Percentiles rank a stretch among this genome's conserved stretches.
phyloP scores from a whole-genome alignment of 2,888 invertebrate species.

The Ctena decussata region DNA sequence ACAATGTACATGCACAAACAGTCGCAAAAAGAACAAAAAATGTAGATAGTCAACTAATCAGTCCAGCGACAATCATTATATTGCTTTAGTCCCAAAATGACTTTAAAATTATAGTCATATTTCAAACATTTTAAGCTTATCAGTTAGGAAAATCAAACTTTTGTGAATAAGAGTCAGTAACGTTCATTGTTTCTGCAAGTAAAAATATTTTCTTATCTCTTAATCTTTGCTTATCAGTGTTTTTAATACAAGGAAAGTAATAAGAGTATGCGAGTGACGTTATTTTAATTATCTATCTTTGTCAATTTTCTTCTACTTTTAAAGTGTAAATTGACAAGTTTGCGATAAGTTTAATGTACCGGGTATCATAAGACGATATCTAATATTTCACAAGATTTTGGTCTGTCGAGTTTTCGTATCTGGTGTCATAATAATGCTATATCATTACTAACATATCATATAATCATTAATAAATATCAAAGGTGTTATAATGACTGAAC shows the following conservation, averaged over 20 bases:
- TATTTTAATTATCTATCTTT: constrained; percentile 9
- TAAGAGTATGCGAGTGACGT: background rate
- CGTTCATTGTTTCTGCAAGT: background rate
- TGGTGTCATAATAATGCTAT: background rate
- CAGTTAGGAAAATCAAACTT: background rate
- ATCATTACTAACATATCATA: background rate
- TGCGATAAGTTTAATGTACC: background rate
- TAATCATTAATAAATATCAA: no score
- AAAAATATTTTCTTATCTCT: constrained; percentile 1
- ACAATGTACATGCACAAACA: no score
- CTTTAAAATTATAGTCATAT: background rate
- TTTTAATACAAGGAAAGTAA: background rate
- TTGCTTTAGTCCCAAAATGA: background rate
- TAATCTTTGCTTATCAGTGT: background rate
- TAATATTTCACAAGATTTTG: constrained; percentile 6
- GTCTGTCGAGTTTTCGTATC: background rate
- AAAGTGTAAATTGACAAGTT: constrained; percentile 8
- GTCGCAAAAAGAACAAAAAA: no score
- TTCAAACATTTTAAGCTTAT: background rate
- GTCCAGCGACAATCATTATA: background rate
- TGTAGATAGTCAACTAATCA: no score
- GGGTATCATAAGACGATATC: background rate
- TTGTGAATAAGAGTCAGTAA: constrained; percentile 1
- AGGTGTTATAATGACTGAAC: no score
- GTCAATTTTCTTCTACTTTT: background rate